These are phyloP conservation scores for Idaea biselata DNA, from an alignment of 2,888 invertebrate species.

Conservation along the genomic window DNA sequence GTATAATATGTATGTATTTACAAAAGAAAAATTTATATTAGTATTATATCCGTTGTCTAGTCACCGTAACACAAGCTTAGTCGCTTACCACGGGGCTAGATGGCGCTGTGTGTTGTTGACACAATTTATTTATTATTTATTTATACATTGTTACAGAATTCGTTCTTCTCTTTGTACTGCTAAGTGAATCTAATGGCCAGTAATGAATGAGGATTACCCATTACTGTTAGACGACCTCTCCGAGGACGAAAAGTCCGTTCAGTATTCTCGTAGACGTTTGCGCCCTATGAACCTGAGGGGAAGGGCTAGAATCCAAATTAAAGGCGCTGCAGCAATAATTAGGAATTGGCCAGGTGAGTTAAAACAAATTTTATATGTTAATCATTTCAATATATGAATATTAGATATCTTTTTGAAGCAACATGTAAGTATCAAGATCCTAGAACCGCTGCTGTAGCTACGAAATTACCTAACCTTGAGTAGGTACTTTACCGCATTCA, in stretches of 20 bases:
- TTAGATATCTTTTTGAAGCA: too few species aligned
- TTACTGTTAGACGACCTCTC: conserved; percentile 59
- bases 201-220: conserved; percentile 67
- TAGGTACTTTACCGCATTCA: too few species aligned
- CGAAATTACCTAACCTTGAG: too few species aligned
- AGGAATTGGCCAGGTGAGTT: conserved; percentile 64
- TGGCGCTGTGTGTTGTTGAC: too few species aligned
- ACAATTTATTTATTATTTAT: conserved; percentile 12
- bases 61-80: too few species aligned
- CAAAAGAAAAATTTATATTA: too few species aligned
- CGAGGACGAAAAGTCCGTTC: conserved; percentile 55
- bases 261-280: conserved; percentile 39
- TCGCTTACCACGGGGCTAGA: too few species aligned
- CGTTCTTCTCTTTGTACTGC: conserved; percentile 5
- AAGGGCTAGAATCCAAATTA: conserved; percentile 47
- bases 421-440: too few species aligned
- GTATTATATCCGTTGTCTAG: too few species aligned
- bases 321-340: conserved; percentile 62
- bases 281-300: conserved; percentile 40
- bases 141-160: conserved; percentile 7
- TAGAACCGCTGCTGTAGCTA: too few species aligned
- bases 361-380: neutral
- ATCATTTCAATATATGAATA: too few species aligned
- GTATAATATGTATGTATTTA: too few species aligned
- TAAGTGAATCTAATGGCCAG: conserved; percentile 48